phyloP scores from a whole-genome alignment of 2,888 invertebrate species.

The Synanthedon formicaeformis region DNA sequence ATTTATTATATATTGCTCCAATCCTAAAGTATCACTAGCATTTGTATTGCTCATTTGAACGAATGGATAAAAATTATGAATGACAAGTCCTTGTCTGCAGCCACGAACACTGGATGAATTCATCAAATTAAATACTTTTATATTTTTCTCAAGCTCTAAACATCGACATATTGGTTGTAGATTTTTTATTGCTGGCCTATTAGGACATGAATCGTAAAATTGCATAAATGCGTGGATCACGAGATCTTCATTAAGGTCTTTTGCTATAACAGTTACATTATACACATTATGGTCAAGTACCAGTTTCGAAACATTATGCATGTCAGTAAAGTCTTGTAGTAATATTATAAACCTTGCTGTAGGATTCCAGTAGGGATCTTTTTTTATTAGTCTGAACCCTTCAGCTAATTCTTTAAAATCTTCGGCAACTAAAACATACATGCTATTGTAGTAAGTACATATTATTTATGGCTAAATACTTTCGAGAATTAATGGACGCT shows the following conservation, averaged over 20 bases:
- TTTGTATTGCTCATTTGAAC: conserved; percentile 8
- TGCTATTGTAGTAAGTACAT: neutral
- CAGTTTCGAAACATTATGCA: neutral
- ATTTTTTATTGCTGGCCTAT: conserved; percentile 1
- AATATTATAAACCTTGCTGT: neutral
- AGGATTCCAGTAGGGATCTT: neutral
- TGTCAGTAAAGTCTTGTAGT: neutral
- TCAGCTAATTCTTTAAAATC: neutral
- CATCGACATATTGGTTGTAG: conserved; percentile 1
- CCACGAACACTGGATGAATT: conserved; percentile 4
- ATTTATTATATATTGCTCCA: conserved; percentile 18
- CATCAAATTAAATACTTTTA: neutral
- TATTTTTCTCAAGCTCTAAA: conserved; percentile 3
- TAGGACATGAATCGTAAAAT: conserved; percentile 5
- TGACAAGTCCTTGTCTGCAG: conserved; percentile 13
- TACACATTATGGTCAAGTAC: neutral
- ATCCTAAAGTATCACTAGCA: conserved; percentile 3
- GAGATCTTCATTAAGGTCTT: neutral
- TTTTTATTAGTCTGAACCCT: neutral
- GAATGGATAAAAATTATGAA: conserved; percentile 20
- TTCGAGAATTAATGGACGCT: neutral
- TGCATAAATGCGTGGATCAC: conserved; percentile 9
- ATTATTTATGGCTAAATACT: neutral
- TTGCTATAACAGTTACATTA: neutral
- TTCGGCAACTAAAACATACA: neutral